A percentile compares a stretch with the other conserved stretches of the same genome.
Conservation (phyloP, 2,888 invertebrate genomes). For the Drosophila macrothrix region DNA sequence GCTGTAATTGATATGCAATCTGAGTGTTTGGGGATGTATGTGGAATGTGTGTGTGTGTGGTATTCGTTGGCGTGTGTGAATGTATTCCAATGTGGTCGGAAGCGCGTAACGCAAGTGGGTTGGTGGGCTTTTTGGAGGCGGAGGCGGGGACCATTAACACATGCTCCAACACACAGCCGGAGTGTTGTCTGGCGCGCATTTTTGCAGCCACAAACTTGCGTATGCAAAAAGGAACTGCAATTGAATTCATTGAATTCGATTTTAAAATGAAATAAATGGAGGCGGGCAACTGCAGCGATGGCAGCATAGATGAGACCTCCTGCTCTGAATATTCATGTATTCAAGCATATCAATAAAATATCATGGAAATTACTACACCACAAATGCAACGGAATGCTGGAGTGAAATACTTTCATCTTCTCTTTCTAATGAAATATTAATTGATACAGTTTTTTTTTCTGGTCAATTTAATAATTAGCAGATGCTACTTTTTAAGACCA, state of each 20-base stretch:
- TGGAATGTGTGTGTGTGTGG: conserved; percentile 9
- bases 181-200: conserved; percentile 35
- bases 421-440: neutral
- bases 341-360: conserved; percentile 1
- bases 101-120: conserved; percentile 7
- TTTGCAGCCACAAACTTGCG: conserved; percentile 75
- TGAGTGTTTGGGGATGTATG: conserved; percentile 38
- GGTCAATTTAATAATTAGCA: neutral
- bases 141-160: conserved; percentile 49
- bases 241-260: conserved; percentile 80
- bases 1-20: conserved; percentile 67
- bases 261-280: conserved; percentile 67
- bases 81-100: conserved; percentile 47
- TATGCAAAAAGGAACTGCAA: conserved; percentile 77
- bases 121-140: neutral
- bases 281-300: conserved; percentile 11
- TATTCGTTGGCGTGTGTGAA: conserved; percentile 30
- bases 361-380: neutral
- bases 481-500: neutral
- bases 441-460: neutral
- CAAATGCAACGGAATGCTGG: conserved; percentile 1
- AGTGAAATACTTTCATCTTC: neutral
- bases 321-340: conserved; percentile 21
- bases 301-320: conserved; percentile 2
- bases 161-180: conserved; percentile 39